phyloP scores from a whole-genome alignment of 2,797 vertebrate species.

The Clarias pachynema region DNA sequence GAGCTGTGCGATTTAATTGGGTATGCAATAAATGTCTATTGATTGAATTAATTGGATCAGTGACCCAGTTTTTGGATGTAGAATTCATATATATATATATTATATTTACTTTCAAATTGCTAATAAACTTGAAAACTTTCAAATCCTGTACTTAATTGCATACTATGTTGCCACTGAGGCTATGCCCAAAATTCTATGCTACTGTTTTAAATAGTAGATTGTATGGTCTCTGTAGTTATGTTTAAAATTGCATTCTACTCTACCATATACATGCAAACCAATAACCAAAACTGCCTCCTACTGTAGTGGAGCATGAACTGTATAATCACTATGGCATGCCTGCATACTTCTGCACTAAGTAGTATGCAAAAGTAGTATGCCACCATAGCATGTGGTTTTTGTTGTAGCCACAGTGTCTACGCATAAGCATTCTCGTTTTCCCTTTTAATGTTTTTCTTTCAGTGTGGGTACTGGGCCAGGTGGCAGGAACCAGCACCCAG shows the following conservation, averaged over 20 bases:
- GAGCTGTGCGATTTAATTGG: too few relatives aligned
- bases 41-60: too few relatives aligned
- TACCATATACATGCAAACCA: neutral
- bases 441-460: neutral
- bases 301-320: neutral
- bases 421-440: neutral
- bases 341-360: neutral
- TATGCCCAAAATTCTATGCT: neutral
- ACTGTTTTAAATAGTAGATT: neutral
- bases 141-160: neutral
- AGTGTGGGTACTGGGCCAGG: neutral
- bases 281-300: neutral
- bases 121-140: too few relatives aligned
- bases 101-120: too few relatives aligned
- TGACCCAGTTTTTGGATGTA: too few relatives aligned
- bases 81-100: too few relatives aligned
- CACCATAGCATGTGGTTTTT: neutral
- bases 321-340: neutral
- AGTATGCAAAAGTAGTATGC: neutral
- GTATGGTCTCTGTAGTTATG: neutral
- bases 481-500: slow-evolving; percentile 10
- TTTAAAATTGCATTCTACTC: neutral
- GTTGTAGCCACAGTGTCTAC: neutral
- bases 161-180: neutral
- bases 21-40: too few relatives aligned